Percentiles rank a stretch among this genome's conserved stretches.
Conservation (phyloP, 2,797 vertebrate genomes). For the Artibeus jamaicensis region DNA sequence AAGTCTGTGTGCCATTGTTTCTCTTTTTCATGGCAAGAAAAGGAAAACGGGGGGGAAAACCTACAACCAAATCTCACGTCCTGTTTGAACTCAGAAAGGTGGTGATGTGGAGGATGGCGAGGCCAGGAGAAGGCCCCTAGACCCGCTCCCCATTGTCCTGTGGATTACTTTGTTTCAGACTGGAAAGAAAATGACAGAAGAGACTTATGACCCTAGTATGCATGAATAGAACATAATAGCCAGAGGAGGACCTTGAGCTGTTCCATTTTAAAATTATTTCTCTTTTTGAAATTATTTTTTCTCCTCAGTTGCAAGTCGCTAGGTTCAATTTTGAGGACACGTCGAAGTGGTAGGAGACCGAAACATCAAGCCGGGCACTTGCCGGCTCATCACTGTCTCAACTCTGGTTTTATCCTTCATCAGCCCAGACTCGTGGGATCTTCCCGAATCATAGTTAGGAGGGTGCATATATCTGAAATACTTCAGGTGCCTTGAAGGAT, state of each 20-base stretch:
- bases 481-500: not conserved
- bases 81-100: not conserved
- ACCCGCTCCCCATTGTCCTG: not conserved
- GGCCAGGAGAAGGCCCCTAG: not conserved
- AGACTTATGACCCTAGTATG: not conserved
- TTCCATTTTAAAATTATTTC: not conserved
- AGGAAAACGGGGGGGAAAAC: not conserved
- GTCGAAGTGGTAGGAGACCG: not conserved
- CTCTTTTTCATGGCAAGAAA: not conserved
- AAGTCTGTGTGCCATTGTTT: not conserved
- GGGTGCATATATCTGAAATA: too few relatives aligned
- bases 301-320: not conserved
- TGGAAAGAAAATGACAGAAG: not conserved
- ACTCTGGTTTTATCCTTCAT: not conserved
- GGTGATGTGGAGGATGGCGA: not conserved
- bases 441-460: not conserved
- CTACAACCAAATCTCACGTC: not conserved
- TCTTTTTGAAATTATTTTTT: not conserved
- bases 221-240: not conserved
- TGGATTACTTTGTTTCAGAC: not conserved
- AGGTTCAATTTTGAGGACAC: not conserved
- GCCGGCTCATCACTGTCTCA: too few relatives aligned
- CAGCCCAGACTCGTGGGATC: not conserved
- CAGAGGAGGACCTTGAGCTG: not conserved
- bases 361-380: not conserved